A percentile compares a stretch with the other conserved stretches of the same genome.
phyloP scores from a whole-genome alignment of 2,113 vertebrate species.

The Todiramphus chloris region DNA sequence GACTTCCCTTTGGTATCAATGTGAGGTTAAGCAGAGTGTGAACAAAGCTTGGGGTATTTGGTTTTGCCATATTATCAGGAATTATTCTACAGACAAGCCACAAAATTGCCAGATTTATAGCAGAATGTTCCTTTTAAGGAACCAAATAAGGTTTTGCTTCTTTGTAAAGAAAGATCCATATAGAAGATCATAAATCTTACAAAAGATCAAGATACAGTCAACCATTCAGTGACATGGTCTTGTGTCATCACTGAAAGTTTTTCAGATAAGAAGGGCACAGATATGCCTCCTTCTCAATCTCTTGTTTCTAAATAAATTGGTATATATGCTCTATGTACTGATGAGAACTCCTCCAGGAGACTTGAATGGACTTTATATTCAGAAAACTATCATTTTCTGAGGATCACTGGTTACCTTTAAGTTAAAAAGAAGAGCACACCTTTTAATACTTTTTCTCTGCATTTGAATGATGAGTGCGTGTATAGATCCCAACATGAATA shows the following conservation, averaged over 20 bases:
- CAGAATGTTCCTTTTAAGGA: neutral
- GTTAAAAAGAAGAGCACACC: neutral
- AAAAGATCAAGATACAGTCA: neutral
- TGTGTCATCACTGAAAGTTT: neutral
- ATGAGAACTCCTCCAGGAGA: neutral
- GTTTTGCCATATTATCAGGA: neutral
- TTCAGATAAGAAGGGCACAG: neutral
- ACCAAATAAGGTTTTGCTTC: neutral
- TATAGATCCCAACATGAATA: neutral
- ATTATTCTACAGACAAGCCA: neutral
- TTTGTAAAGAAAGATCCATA: neutral
- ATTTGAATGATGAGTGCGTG: neutral
- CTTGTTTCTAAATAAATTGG: neutral
- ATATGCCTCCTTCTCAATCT: neutral
- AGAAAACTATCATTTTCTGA: neutral
- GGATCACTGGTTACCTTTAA: neutral
- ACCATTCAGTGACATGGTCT: neutral
- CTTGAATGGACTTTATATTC: neutral
- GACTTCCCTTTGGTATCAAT: neutral
- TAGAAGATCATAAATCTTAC: neutral
- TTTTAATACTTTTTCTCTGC: neutral
- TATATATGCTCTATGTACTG: neutral
- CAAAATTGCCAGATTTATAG: neutral
- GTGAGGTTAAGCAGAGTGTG: neutral
- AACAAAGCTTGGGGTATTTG: neutral